Conservation (phyloP, 2,888 invertebrate species). For the Pyrrhosoma nymphula region DNA sequence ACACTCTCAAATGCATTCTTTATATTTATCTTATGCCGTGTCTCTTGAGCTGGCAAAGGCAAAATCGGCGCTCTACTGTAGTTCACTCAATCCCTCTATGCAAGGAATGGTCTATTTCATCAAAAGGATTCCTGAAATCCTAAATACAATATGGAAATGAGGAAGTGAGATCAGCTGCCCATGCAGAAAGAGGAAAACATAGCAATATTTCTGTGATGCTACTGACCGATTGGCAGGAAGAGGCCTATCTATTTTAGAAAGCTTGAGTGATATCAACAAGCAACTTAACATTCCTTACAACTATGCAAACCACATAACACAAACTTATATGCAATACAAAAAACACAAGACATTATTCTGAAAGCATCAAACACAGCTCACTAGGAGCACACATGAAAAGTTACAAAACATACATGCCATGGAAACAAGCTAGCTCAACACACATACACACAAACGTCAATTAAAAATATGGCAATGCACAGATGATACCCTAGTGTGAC, state of each 20-base stretch:
- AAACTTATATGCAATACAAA: neutral
- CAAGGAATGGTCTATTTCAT: too few species aligned
- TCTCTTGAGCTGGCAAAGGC: too few species aligned
- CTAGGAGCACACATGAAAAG: neutral
- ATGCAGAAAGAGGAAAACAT: neutral
- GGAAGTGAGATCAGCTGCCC: neutral
- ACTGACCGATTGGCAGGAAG: neutral
- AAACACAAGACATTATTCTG: neutral
- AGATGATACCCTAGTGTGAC: neutral
- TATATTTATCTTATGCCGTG: too few species aligned
- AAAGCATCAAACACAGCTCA: neutral
- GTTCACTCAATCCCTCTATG: too few species aligned
- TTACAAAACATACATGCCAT: slow-evolving; percentile 6
- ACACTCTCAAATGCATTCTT: too few species aligned
- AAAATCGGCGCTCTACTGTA: too few species aligned
- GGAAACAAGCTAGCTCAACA: slow-evolving; percentile 25
- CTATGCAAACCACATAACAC: neutral
- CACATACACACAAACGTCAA: neutral
- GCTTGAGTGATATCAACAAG: neutral
- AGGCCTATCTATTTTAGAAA: neutral
- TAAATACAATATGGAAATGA: too few species aligned
- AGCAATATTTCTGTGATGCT: neutral
- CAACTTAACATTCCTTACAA: neutral
- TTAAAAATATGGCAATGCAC: neutral
- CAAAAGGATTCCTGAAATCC: too few species aligned